Evolutionary conservation across 2,797 vertebrate species (phyloP).

Genomic region (Mormyrops boulengeri): DNA sequence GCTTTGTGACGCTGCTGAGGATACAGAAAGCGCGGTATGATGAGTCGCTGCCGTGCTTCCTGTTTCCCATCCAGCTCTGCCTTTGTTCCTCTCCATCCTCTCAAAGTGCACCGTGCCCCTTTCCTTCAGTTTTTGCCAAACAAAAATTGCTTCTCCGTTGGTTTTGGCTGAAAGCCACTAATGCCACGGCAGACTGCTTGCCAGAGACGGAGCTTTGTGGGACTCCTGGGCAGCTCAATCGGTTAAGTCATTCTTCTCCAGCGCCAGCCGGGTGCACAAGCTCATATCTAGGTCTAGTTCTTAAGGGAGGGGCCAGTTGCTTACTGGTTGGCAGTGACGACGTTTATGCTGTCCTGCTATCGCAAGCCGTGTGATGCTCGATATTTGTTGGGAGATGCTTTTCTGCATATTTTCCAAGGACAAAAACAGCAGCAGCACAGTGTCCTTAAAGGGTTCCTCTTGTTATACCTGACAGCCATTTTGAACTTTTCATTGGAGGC

Average conservation of each 20-base stretch:
- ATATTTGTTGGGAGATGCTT: slow-evolving; percentile 23
- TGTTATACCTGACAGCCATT: slow-evolving; percentile 76
- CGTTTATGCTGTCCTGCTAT: background rate
- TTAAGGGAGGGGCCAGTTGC: background rate
- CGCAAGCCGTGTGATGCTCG: background rate
- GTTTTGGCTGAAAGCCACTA: background rate
- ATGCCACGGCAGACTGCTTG: background rate
- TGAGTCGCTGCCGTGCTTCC: background rate
- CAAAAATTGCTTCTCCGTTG: background rate
- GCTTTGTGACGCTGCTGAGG: background rate
- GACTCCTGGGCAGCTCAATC: background rate
- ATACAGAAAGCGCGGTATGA: background rate
- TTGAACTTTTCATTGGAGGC: slow-evolving; percentile 78
- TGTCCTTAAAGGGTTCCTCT: slow-evolving; percentile 71
- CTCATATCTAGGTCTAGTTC: background rate
- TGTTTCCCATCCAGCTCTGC: slow-evolving; percentile 29
- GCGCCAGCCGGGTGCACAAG: background rate
- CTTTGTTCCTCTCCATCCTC: slow-evolving; percentile 25
- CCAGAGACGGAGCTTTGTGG: background rate
- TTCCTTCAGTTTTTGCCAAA: background rate
- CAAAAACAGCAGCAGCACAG: slow-evolving; percentile 83
- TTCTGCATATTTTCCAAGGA: slow-evolving; percentile 68
- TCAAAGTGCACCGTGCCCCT: background rate
- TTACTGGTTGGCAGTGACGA: background rate
- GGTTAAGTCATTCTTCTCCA: background rate